Percentiles rank a stretch among this genome's conserved stretches.
Evolutionary conservation across 2,797 vertebrate species (phyloP).

Genomic region (Naso thynnoides): DNA sequence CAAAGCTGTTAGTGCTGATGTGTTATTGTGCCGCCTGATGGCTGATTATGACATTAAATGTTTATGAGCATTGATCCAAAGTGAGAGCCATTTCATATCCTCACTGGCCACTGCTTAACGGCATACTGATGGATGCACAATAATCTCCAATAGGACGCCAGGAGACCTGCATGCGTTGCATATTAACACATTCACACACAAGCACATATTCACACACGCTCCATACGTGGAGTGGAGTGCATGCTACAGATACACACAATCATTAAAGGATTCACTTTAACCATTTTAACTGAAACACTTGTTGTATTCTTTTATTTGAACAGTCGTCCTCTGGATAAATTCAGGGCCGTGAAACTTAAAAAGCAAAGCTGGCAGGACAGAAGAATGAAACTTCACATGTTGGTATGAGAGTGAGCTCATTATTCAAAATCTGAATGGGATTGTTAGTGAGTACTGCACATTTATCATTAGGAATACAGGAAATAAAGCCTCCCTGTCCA

Average conservation of each 20-base stretch:
- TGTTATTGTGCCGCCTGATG: slow-evolving; percentile 72
- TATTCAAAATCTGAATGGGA: not conserved
- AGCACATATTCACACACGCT: slow-evolving; percentile 24
- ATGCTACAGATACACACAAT: not conserved
- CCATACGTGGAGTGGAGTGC: too few relatives aligned
- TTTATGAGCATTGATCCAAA: slow-evolving; percentile 85
- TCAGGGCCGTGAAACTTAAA: not conserved
- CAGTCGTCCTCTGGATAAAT: slow-evolving; percentile 1
- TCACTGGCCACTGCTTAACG: slow-evolving; percentile 75
- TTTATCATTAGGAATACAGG: not conserved
- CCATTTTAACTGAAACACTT: slow-evolving; percentile 30
- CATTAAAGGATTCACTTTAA: slow-evolving; percentile 22
- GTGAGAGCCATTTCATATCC: slow-evolving; percentile 78
- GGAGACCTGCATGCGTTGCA: slow-evolving; percentile 58
- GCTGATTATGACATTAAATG: slow-evolving; percentile 85
- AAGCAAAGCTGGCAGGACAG: slow-evolving; percentile 14
- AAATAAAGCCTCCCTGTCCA: slow-evolving; percentile 1
- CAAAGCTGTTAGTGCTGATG: slow-evolving; percentile 68
- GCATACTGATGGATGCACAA: slow-evolving; percentile 82
- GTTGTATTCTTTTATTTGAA: slow-evolving; percentile 31
- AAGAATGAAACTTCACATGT: not conserved
- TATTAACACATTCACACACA: slow-evolving; percentile 51
- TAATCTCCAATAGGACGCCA: slow-evolving; percentile 73
- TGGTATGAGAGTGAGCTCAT: not conserved
- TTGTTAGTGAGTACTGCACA: not conserved